Base-by-base conservation (phyloP, 2,888 invertebrate genomes). In the Hipparchia semele region DNA sequence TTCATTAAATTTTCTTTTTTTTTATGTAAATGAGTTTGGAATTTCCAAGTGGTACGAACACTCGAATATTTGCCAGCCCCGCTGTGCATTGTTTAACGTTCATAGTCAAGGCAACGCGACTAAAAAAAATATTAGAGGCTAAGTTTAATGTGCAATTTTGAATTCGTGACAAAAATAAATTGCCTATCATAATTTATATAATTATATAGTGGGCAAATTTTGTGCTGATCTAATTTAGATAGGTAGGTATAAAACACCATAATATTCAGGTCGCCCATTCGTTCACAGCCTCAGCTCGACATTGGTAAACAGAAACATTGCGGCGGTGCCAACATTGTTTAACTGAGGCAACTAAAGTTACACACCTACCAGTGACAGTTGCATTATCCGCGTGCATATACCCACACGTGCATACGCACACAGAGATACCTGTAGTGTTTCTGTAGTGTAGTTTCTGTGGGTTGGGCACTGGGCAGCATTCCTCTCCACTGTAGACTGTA, bases 281-380 rank as follows among this genome's bases (percentile, higher is more conserved):
- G 23, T 33, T 60, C 39, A 45, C 39, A 60, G 39, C 12, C 39
- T 60, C 60, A 60, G 13, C 23, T 45, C 61, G 46, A 61, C 61
- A 46, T 46, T 56, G 56, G n/a, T 56, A 56, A 56, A 13, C 13
- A 13, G 13, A 13, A 13, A 56, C 45, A 61, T 61, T 45, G 61
- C 61, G 6, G n/a, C 46, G 46, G 45, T 61, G 61, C 46, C 61
- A 62, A 62, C 46, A 62, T 62, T 62, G 61, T 62, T 62, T 13
- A 3, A 62, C 39, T 5, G 39, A 39, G 39, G 39, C 39, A 39
- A 39, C 39, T 39, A 39, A 39, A 39, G 39, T 2, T 39, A 39
- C 39, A 39, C 39, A 39, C 39, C 39, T 39, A 39, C 39, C 5
- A 39, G 5, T 39, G 1, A 39, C 2, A 39, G 39, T 39, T 39